Percentiles rank a stretch among this genome's conserved stretches.
Conservation (phyloP, 2,113 vertebrate species). For the Hippotragus niger region DNA sequence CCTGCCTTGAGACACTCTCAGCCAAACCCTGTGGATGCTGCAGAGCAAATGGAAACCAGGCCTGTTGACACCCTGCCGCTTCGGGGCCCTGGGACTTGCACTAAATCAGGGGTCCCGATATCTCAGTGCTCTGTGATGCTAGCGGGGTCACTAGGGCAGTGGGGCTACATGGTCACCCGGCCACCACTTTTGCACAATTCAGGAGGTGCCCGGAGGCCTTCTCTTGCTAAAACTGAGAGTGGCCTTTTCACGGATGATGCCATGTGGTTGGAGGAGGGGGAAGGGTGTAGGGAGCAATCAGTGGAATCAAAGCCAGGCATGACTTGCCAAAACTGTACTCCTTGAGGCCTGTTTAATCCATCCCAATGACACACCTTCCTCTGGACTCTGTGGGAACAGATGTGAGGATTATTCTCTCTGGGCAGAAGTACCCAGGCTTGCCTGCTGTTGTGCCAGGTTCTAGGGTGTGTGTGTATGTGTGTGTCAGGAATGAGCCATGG, state of each 20-base stretch:
- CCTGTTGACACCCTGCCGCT: rapidly evolving
- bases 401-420: neutral
- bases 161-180: rapidly evolving
- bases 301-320: neutral
- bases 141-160: rapidly evolving
- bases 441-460: neutral
- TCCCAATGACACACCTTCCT: neutral
- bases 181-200: neutral
- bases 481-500: rapidly evolving
- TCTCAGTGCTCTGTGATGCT: rapidly evolving
- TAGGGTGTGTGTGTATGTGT: rapidly evolving
- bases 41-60: rapidly evolving
- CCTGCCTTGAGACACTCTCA: rapidly evolving
- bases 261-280: neutral
- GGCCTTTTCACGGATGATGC: neutral
- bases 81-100: rapidly evolving
- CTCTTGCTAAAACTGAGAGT: neutral
- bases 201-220: neutral
- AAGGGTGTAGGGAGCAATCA: no score
- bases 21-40: rapidly evolving
- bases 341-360: neutral
- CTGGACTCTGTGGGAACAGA: no score
- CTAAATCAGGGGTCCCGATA: rapidly evolving
- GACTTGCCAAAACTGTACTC: neutral
- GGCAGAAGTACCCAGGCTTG: rapidly evolving